Base-by-base conservation (phyloP, 2,797 vertebrate species). In the Lithobates sylvaticus region DNA sequence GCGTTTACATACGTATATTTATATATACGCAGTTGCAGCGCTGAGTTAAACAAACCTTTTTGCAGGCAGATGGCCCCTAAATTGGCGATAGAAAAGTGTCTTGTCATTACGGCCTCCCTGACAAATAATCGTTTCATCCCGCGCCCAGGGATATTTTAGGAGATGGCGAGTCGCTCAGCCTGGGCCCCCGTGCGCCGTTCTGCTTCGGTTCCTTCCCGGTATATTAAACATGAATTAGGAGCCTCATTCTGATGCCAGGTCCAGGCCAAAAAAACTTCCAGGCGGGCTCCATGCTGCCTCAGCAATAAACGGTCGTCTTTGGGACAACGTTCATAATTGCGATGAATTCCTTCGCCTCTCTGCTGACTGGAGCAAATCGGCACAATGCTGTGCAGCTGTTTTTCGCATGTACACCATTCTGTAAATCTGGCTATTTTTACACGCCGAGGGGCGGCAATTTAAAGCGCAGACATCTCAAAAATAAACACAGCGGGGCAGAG, bases 391-490 rank as follows among this genome's bases (percentile, higher is more conserved):
- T 13, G 71, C 81, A 83, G 81, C 81, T 84, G 81, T 61, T 74
- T n/a, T 32, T 34, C 15, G 42, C 76, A n/a, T 26, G 10, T 76
- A 74, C 3, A 18, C 72, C 36, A 87, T 75, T 87, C 81, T 87
- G 70, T 84, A 79, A 87, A 79, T 65, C 71, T 75, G 73, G 76
- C 70, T 87, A 84, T 87, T 87, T 87, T 84, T 83, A 87, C 76
- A 32, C 34, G 8, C 68, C 47, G 29, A n/a, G 76, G 54, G 26
- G 39, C 21, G n/a, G 74, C 47, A 78, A 72, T 78, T 72, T 84
- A 69, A 58, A 84, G 76, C 69, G 47, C 15, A 21, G 27, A 12
- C 18, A 47, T 54, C 70, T 54, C 26, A 87, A 84, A 39, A 87
- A 87, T 87, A 84, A 87, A 83, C 61, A 26, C 36, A 7, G 50